phyloP scores from a whole-genome alignment of 2,113 vertebrate species.

The Lota lota region DNA sequence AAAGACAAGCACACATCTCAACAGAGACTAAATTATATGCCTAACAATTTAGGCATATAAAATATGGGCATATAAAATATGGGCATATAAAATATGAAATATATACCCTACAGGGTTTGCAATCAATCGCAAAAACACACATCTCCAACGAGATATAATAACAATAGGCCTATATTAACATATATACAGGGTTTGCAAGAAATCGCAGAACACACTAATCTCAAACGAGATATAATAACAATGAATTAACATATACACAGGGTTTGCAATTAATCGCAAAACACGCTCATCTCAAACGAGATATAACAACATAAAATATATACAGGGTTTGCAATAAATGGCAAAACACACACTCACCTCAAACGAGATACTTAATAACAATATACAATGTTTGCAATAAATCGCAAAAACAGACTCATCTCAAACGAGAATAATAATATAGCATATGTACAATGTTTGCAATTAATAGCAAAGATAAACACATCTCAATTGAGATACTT shows the following conservation, averaged over 20 bases:
- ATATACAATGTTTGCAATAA: constrained; percentile 51
- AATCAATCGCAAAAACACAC: too few relatives aligned
- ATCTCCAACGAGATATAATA: constrained; percentile 11
- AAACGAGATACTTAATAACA: constrained; percentile 12
- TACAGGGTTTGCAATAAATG: neutral
- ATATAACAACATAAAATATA: constrained; percentile 17
- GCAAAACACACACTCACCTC: neutral
- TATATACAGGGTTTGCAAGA: neutral
- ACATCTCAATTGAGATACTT: constrained; percentile 64
- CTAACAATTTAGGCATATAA: too few relatives aligned
- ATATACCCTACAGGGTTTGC: too few relatives aligned
- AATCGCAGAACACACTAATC: too few relatives aligned
- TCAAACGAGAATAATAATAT: constrained; percentile 53
- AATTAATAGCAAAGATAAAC: constrained; percentile 48
- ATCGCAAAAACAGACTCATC: constrained; percentile 55
- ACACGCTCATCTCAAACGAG: neutral
- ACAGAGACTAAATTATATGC: too few relatives aligned
- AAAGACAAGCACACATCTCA: too few relatives aligned
- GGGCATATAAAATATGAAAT: too few relatives aligned
- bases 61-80: too few relatives aligned
- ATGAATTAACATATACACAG: neutral
- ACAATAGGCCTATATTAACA: neutral
- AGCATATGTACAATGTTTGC: constrained; percentile 52
- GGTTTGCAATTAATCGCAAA: neutral
- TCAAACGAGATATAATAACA: constrained; percentile 11